Conservation (phyloP, 2,113 vertebrate species). For the Sterna hirundo region DNA sequence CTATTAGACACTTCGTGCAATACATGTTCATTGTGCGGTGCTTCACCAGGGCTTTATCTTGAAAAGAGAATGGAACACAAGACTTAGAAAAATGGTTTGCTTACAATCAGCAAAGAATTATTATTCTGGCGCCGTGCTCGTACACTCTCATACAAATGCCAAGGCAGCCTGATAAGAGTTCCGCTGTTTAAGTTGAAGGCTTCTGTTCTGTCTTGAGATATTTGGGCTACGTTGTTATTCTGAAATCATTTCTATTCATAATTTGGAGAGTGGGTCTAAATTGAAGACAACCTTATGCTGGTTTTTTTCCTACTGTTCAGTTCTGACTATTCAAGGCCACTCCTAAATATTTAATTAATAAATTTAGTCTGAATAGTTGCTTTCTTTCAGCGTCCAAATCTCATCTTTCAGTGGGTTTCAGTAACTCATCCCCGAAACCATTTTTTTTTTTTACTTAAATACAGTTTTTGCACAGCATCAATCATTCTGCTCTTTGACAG, state of each 20-base stretch:
- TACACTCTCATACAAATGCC: neutral
- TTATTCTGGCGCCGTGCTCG: neutral
- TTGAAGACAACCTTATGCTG: neutral
- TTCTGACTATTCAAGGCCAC: neutral
- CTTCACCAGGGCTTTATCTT: neutral
- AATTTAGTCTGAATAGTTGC: neutral
- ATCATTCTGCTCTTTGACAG: constrained; percentile 47
- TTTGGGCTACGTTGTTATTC: neutral
- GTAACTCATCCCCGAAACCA: constrained; percentile 51
- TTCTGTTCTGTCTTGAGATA: neutral
- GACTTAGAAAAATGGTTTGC: neutral
- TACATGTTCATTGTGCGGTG: neutral
- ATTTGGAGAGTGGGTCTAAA: neutral
- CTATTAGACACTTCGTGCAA: neutral
- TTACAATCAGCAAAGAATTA: neutral
- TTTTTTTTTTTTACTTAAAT: neutral
- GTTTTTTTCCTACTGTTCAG: neutral
- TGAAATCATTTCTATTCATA: neutral
- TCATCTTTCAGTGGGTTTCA: neutral
- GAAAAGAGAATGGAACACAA: neutral
- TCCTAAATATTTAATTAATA: constrained; percentile 24
- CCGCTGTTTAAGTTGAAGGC: neutral
- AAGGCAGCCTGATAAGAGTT: neutral
- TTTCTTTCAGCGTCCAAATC: neutral
- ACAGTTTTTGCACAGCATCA: constrained; percentile 43